Evolutionary conservation across 2,888 invertebrate species (phyloP).

Genomic region (Malthinus seriepunctatus): DNA sequence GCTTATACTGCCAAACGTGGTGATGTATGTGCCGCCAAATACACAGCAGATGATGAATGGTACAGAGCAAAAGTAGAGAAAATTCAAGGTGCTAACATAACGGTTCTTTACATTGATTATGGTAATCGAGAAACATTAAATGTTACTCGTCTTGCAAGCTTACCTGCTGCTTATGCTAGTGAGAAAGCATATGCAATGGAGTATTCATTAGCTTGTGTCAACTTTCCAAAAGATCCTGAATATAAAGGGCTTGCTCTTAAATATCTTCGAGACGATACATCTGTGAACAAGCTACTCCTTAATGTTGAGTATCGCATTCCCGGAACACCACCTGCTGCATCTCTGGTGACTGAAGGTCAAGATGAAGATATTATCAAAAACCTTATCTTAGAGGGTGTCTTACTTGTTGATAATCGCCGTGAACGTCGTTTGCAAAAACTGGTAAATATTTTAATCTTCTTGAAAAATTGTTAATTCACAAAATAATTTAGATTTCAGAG

Average conservation of each 20-base stretch:
- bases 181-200: slow-evolving; percentile 86
- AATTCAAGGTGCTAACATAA: slow-evolving; percentile 71
- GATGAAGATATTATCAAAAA: slow-evolving; percentile 75
- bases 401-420: slow-evolving; percentile 77
- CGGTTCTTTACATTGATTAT: slow-evolving; percentile 92
- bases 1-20: slow-evolving; percentile 84
- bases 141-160: slow-evolving; percentile 73
- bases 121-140: slow-evolving; percentile 85
- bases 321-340: slow-evolving; percentile 58
- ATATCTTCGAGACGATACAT: slow-evolving; percentile 60
- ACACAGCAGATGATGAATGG: slow-evolving; percentile 89
- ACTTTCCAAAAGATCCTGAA: slow-evolving; percentile 86
- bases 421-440: slow-evolving; percentile 80
- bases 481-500: slow-evolving; percentile 63
- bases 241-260: slow-evolving; percentile 73
- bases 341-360: slow-evolving; percentile 62
- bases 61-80: slow-evolving; percentile 94
- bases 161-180: slow-evolving; percentile 76
- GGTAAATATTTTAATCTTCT: slow-evolving; percentile 53
- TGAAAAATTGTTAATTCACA: not conserved
- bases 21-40: slow-evolving; percentile 90
- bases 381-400: slow-evolving; percentile 83
- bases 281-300: slow-evolving; percentile 76
- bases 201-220: slow-evolving; percentile 81
- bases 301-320: slow-evolving; percentile 78